A percentile compares a stretch with the other conserved stretches of the same genome.
Evolutionary conservation across 2,113 vertebrate genomes (phyloP).

Genomic region (Tragulus kanchil): DNA sequence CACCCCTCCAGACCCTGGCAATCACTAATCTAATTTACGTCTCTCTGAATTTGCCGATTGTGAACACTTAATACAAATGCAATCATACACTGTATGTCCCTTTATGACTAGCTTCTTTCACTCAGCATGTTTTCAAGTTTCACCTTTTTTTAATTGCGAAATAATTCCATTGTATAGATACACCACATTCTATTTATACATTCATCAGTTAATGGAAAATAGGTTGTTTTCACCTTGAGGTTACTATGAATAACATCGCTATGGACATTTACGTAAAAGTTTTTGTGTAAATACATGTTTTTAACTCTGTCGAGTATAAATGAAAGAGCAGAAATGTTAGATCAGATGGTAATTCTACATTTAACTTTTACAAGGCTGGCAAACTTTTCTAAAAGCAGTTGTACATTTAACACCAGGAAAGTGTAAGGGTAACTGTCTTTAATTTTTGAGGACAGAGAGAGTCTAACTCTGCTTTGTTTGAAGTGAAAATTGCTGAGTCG

Average conservation of each 20-base stretch:
- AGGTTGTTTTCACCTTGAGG: not conserved
- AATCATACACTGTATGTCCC: not conserved
- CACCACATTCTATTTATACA: not conserved
- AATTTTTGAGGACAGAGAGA: constrained; percentile 29
- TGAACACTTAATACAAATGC: not conserved
- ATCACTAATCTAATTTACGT: not conserved
- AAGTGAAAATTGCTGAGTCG: too few species aligned
- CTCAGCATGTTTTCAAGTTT: constrained; percentile 6
- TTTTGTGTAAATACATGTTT: not conserved
- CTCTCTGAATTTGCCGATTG: not conserved
- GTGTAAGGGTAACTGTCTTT: not conserved
- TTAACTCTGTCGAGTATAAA: constrained; percentile 8
- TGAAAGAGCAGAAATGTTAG: not conserved
- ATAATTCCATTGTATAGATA: not conserved
- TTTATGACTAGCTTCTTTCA: constrained; percentile 37
- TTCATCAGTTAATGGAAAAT: not conserved
- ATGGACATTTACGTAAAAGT: not conserved
- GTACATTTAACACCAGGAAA: not conserved
- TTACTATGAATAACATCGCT: not conserved
- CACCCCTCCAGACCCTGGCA: not conserved
- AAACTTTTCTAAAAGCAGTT: constrained; percentile 64
- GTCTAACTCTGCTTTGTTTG: constrained; percentile 35
- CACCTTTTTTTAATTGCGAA: not conserved
- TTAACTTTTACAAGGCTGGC: constrained; percentile 45
- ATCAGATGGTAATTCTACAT: not conserved